Base-by-base conservation (phyloP, 2,113 vertebrate genomes). In the Ammodytes dubius region DNA sequence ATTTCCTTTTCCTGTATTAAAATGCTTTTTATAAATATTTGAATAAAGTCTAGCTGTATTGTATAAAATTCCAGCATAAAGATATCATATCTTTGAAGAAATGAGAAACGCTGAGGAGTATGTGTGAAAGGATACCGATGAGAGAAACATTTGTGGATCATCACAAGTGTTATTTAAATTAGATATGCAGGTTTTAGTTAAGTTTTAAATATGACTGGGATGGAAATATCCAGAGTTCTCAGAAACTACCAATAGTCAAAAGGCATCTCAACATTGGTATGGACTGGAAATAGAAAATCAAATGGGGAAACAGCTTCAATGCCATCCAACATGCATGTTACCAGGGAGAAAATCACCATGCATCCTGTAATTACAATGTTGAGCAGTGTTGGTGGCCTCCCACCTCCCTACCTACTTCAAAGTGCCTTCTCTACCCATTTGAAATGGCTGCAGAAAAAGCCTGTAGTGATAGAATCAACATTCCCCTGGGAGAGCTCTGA, bases 31-130 rank as follows among this genome's bases (percentile, higher is more conserved):
- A 88, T 89, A 91, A 79, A 82, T 86, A 88, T 89, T 82, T 89
- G 67, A 89, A 89, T 71, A 54, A 87, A 61, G 65, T 88, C 64
- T 82, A 83, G 80, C 92, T 92, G 91, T 93, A 84, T 69, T 89
- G 90, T 89, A 90, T 50, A 89, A 89, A 87, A 90, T 87, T 87
- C 61, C 88, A 89, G 74, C 93, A 94, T 93, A 94, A 95, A 93
- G 87, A 78, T n/a, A 89, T 52, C 77, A 86, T 88, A 92, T 84
- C 56, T 78, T 76, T 46, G 39, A 84, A 73, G 59, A 65, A 14
- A 61, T 85, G 74, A 52, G 7, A 60, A 60, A 42, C 7, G 17
- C 37, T 40, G 35, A 27, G 5, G 42, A 54, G 52, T 64, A 74
- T 79, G 53, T 57, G 37, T 77, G 57, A 56, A 54, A 45, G 49